These are phyloP conservation scores for Eupithecia subfuscata DNA, from an alignment of 2,888 invertebrate genomes.

Conservation along the genomic window DNA sequence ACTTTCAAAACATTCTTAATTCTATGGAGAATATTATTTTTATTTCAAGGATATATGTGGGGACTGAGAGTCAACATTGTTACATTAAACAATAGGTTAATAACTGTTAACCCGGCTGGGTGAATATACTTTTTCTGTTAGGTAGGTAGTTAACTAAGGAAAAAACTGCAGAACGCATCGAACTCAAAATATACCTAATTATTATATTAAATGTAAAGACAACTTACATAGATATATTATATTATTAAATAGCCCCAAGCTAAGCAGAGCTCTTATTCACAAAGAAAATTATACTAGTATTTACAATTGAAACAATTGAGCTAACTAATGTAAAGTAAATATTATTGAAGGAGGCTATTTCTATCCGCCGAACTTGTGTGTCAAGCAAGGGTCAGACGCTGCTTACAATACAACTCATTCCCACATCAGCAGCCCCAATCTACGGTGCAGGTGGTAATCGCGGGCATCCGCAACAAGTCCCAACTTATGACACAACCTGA, in stretches of 20 bases:
- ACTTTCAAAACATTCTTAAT: constrained; percentile 61
- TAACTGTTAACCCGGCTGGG: background rate
- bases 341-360: background rate
- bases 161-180: too few relatives aligned
- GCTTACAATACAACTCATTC: background rate
- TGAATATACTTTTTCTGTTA: background rate
- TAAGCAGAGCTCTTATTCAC: too few relatives aligned
- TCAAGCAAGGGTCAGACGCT: background rate
- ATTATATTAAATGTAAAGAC: too few relatives aligned
- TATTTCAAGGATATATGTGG: constrained; percentile 45
- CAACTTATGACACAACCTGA: constrained; percentile 46
- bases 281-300: too few relatives aligned
- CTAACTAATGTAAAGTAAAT: background rate
- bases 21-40: constrained; percentile 43
- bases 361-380: background rate
- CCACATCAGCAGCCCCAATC: background rate
- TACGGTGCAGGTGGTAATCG: constrained; percentile 39
- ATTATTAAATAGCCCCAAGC: too few relatives aligned
- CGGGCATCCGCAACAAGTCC: constrained; percentile 30
- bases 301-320: too few relatives aligned
- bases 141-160: too few relatives aligned
- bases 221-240: too few relatives aligned
- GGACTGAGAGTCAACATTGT: background rate
- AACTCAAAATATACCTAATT: too few relatives aligned
- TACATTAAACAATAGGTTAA: background rate